A percentile compares a stretch with the other conserved stretches of the same genome.
These are phyloP conservation scores for Paragorgia papillata DNA, from an alignment of 92 coral and sea anemone species.

Conservation along the genomic window DNA sequence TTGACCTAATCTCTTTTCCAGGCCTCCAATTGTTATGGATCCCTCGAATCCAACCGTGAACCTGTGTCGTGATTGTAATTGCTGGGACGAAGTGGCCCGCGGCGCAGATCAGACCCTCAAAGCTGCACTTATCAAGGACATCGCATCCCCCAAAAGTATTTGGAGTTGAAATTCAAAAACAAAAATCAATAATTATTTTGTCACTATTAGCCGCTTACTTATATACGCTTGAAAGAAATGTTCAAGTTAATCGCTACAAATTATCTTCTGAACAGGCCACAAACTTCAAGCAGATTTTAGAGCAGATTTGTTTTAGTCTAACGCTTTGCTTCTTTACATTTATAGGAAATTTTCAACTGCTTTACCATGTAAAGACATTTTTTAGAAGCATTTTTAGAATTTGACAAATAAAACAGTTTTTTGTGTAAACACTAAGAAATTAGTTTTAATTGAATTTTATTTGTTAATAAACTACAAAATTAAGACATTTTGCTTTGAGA, in stretches of 20 bases:
- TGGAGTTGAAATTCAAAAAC: constrained; percentile 12
- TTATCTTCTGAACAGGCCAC: too few species aligned
- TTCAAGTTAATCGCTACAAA: too few species aligned
- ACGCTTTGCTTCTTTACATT: neutral
- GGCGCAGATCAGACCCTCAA: constrained; percentile 43
- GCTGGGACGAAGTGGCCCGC: constrained; percentile 48
- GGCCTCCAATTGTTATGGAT: constrained; percentile 43
- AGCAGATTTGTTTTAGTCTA: neutral
- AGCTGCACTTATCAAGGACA: constrained; percentile 3
- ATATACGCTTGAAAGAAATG: neutral
- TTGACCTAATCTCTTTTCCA: neutral
- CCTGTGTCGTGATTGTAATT: constrained; percentile 40
- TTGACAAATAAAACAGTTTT: neutral
- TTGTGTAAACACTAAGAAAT: too few species aligned
- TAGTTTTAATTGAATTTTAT: too few species aligned
- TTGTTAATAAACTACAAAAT: too few species aligned
- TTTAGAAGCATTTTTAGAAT: neutral
- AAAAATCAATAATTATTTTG: too few species aligned
- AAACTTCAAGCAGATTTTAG: neutral
- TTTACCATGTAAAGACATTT: neutral
- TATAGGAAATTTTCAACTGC: neutral
- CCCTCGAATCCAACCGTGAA: constrained; percentile 45
- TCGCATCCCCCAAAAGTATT: constrained; percentile 31
- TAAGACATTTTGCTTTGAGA: too few species aligned
- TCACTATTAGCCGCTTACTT: neutral